phyloP scores from a whole-genome alignment of 2,113 vertebrate species.

The Perca schrenkii region DNA sequence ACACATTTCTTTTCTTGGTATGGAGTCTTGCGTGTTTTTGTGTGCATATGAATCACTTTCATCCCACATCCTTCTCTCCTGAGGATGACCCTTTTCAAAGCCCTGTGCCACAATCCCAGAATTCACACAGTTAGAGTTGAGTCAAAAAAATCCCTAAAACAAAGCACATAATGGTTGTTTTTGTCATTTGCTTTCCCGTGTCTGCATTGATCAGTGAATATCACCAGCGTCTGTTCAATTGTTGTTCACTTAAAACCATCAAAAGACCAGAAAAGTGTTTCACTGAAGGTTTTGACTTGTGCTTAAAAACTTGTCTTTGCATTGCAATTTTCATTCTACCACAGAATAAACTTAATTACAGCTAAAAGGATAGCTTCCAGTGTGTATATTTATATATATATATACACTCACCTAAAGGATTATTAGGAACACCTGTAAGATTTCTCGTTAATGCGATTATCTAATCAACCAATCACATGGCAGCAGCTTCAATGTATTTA shows the following conservation, averaged over 20 bases:
- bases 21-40: slow-evolving; percentile 23
- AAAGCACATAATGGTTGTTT: neutral
- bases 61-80: slow-evolving; percentile 62
- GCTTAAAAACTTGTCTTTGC: too few relatives aligned
- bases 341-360: too few relatives aligned
- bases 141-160: neutral
- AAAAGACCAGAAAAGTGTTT: neutral
- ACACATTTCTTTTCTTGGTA: slow-evolving; percentile 67
- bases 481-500: too few relatives aligned
- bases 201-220: neutral
- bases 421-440: too few relatives aligned
- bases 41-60: slow-evolving; percentile 65
- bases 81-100: slow-evolving; percentile 49
- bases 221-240: neutral
- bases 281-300: neutral
- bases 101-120: slow-evolving; percentile 35
- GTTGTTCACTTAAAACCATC: neutral
- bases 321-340: too few relatives aligned
- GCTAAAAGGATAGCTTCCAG: too few relatives aligned
- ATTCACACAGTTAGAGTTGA: slow-evolving; percentile 23
- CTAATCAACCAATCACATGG: too few relatives aligned
- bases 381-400: too few relatives aligned
- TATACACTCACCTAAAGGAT: too few relatives aligned
- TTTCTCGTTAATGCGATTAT: too few relatives aligned
- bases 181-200: neutral